Conservation (phyloP, 2,888 invertebrate genomes). For the Andricus quercusramuli region DNA sequence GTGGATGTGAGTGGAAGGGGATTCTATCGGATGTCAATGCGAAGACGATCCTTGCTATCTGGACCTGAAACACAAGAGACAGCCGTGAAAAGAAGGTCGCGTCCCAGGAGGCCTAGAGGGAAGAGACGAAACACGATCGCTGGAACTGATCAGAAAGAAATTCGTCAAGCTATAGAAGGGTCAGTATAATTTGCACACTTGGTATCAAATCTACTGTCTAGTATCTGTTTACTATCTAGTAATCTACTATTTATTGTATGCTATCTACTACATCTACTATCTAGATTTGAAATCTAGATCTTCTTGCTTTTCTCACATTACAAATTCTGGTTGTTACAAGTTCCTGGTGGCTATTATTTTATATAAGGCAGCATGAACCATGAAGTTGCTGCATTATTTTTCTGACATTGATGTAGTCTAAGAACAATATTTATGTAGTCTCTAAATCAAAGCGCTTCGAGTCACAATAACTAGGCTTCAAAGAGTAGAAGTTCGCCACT, state of each 20-base stretch:
- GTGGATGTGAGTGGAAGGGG: conserved; percentile 93
- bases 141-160: conserved; percentile 94
- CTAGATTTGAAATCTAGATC: background rate
- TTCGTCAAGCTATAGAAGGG: conserved; percentile 91
- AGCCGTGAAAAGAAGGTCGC: conserved; percentile 84
- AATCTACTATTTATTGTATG: background rate
- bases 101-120: conserved; percentile 88
- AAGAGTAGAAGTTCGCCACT: conserved; percentile 22
- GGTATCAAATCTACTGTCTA: background rate
- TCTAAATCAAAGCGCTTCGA: conserved; percentile 27
- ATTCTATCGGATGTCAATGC: conserved; percentile 93
- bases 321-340: conserved; percentile 9
- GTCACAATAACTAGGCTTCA: conserved; percentile 26
- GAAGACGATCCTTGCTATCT: conserved; percentile 88
- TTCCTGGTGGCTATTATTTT: background rate
- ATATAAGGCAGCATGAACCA: background rate
- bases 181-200: conserved; percentile 79
- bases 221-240: background rate
- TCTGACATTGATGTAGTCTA: background rate
- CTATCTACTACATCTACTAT: background rate
- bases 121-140: conserved; percentile 94
- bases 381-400: conserved; percentile 14
- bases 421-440: conserved; percentile 17
- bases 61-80: conserved; percentile 68
- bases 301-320: background rate